phyloP scores from a whole-genome alignment of 2,113 vertebrate species.

The Thamnaconus septentrionalis region DNA sequence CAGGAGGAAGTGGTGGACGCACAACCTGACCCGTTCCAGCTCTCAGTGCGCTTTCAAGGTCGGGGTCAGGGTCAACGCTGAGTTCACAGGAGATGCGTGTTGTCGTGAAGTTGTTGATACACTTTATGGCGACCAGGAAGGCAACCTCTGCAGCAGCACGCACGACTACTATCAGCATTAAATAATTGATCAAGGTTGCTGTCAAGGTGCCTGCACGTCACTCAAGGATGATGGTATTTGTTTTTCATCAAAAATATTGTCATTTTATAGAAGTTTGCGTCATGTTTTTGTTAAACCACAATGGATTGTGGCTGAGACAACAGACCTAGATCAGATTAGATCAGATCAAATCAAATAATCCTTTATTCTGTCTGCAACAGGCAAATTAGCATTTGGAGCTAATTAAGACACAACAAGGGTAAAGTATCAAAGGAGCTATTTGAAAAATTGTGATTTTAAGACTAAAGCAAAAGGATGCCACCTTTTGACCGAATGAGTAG shows the following conservation, averaged over 20 bases:
- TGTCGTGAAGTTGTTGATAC: slow-evolving; percentile 53
- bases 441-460: no score
- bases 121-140: slow-evolving; percentile 33
- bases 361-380: no score
- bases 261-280: not conserved
- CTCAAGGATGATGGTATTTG: slow-evolving; percentile 22
- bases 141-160: slow-evolving; percentile 37
- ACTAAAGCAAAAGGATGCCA: no score
- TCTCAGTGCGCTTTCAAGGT: slow-evolving; percentile 23
- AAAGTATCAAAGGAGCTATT: no score
- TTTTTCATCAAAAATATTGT: not conserved
- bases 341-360: no score
- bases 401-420: no score
- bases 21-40: slow-evolving; percentile 5
- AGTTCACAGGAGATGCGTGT: slow-evolving; percentile 46
- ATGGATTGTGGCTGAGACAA: no score
- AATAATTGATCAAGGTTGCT: slow-evolving; percentile 66
- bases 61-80: slow-evolving; percentile 49
- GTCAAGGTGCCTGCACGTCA: slow-evolving; percentile 32
- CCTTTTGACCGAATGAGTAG: no score
- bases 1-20: not conserved
- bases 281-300: no score
- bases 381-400: no score
- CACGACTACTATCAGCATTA: slow-evolving; percentile 31
- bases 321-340: no score